Base-by-base conservation (phyloP, 2,797 vertebrate species). In the Anniella stebbinsi region DNA sequence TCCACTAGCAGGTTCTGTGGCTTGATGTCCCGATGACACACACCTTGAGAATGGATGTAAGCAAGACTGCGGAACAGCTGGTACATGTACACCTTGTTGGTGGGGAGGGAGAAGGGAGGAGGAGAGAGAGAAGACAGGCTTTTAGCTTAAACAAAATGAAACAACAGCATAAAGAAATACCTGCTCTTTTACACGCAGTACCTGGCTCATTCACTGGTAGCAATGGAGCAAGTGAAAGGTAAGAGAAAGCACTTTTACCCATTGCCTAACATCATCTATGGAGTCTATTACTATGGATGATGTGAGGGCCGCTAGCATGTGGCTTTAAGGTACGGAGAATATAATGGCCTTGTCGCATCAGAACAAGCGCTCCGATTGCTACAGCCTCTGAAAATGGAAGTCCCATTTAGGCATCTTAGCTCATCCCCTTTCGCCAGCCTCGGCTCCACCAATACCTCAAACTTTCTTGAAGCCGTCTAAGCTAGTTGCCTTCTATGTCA, bases 11-110 rank as follows among this genome's bases (percentile, higher is more conserved):
- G 97, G 95, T 99, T 99, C 97, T 99, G 98, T 92, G 98, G 98
- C 95, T 99, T 99, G 96, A 99, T 99, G 97, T 99, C 98, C 91
- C 98, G 97, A 97, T 99, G 98, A 97, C 98, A 99, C 93, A 99
- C 98, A 0, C 98, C 98, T 97, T 99, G 98, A 97, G 98, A 99
- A 98, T 99, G 98, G 97, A 99, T 99, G 97, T 99, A 99, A 93
- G 98, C 98, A 97, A 99, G 96, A 95, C 98, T 99, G 96, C 98
- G 98, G 97, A 99, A 98, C 92, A 98, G 97, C 97, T 98, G 98
- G 97, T 98, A 98, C 98, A 98, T 98, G 95, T 98, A 98, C 94
- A 98, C 98, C 98, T 98, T 95, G 23, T 41, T 30, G 4, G 25
- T 1, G 51, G 33, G 0, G 54, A 3, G 33, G 1, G 0, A 25